A percentile compares a stretch with the other conserved stretches of the same genome.
Evolutionary conservation across 2,888 invertebrate genomes (phyloP).

Genomic region (Panzeria rudis): DNA sequence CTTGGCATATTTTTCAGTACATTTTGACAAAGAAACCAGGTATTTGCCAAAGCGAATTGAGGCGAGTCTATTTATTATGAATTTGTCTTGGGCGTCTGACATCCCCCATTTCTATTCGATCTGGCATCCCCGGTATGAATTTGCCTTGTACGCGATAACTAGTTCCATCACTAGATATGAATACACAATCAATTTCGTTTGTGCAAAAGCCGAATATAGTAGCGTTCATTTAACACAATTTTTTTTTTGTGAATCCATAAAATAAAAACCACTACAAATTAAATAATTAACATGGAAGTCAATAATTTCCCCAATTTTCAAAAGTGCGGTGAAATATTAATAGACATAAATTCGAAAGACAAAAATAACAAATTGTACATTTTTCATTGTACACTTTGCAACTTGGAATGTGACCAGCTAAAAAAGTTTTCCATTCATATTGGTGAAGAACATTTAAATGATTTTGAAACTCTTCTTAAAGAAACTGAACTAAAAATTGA

Average conservation of each 20-base stretch:
- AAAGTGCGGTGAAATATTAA: conserved; percentile 64
- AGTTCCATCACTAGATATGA: neutral
- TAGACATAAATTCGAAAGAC: conserved; percentile 49
- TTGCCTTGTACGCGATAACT: too few relatives aligned
- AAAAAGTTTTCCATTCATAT: conserved; percentile 58
- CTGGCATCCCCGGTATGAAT: too few relatives aligned
- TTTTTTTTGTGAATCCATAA: neutral
- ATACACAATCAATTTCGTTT: neutral
- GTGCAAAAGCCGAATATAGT: neutral
- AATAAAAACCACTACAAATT: neutral
- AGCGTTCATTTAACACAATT: neutral
- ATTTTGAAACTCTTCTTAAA: conserved; percentile 14
- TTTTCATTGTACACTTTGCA: conserved; percentile 53
- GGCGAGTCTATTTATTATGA: too few relatives aligned
- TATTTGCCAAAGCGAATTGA: too few relatives aligned
- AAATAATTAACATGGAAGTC: conserved; percentile 43
- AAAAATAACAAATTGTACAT: conserved; percentile 46
- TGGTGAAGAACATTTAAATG: conserved; percentile 53
- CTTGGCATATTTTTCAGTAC: too few relatives aligned
- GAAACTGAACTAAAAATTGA: conserved; percentile 41
- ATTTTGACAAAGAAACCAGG: too few relatives aligned
- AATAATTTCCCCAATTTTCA: conserved; percentile 16
- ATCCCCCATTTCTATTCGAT: too few relatives aligned
- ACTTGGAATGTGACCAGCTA: conserved; percentile 42
- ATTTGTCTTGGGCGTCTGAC: too few relatives aligned